Evolutionary conservation across 30 jellyfish, hydroid and myxozoan species (phyloP).

Genomic region (Mastigias papua): DNA sequence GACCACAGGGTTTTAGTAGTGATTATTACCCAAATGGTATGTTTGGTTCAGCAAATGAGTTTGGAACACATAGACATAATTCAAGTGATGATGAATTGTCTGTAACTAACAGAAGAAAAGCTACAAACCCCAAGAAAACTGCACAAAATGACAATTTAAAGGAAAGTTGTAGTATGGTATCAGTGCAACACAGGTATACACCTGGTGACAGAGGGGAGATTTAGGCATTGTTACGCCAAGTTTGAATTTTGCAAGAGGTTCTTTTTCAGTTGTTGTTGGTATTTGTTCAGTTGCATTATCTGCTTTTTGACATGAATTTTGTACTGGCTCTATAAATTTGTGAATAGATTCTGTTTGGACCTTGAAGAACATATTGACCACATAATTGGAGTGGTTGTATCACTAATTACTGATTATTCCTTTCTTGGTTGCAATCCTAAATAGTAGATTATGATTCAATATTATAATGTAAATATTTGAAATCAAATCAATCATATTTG

Average conservation of each 20-base stretch:
- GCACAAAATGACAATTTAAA: slow-evolving; percentile 10
- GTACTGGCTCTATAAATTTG: too few relatives aligned
- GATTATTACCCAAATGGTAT: neutral
- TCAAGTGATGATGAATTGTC: slow-evolving; percentile 49
- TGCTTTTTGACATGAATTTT: neutral
- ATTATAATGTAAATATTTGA: too few relatives aligned
- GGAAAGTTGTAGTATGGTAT: slow-evolving; percentile 22
- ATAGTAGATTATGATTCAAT: too few relatives aligned
- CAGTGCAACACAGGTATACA: neutral
- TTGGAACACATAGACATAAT: neutral
- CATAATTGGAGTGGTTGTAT: too few relatives aligned
- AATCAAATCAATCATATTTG: too few relatives aligned
- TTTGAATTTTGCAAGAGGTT: neutral
- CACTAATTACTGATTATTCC: too few relatives aligned
- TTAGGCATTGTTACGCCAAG: neutral
- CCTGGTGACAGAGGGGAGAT: neutral
- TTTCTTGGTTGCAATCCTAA: too few relatives aligned
- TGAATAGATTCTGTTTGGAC: too few relatives aligned
- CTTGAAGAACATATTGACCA: too few relatives aligned
- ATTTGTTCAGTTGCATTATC: neutral
- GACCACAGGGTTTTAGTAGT: neutral
- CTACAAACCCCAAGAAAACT: slow-evolving; percentile 30
- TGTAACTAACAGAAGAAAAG: slow-evolving; percentile 24
- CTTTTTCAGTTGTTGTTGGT: neutral
- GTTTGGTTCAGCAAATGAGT: neutral